Evolutionary conservation across 2,888 invertebrate species (phyloP), one percentile per base, ranked within the genome.

Genomic region (Sinotaia quadrata): DNA sequence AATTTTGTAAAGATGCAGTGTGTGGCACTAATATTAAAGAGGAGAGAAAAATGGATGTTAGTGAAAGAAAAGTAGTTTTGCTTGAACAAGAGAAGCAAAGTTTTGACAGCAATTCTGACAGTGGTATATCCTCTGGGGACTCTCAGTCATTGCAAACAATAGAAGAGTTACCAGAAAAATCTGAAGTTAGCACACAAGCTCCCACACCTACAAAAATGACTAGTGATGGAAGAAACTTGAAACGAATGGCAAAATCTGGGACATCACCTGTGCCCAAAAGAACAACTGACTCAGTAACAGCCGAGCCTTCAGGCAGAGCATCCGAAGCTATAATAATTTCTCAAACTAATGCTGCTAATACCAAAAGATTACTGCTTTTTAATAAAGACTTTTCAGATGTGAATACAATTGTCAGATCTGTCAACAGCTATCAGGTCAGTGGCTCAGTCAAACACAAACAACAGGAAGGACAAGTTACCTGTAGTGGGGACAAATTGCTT

Each of bases 221-320:
- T 34, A 37, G 58, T 29, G 47, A 59, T 12, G 37, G 67, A 4
- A 62, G 59, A 34, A 57, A 57, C 12, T 47, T 74, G 2, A 81
- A 81, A 67, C 73, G 81, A 44, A 74, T 78, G 73, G 76, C 80
- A 34, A 75, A 78, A 54, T 33, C 75, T 29, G 80, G 81, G 1
- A 54, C 71, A 29, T 80, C 80, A 8, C 81, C 81, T 8, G 71
- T 56, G 2, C 65, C 79, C 4, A 81, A 81, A 59, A 72, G 78
- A 54, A 62, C 58, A 12, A 37, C 36, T 15, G 29, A 37, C 36
- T 34, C 58, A 27, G n/a, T n/a, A n/a, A n/a, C n/a, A n/a, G n/a
- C n/a, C n/a, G 52, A 67, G 27, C 41, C 52, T 21, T 15, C 27
- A 33, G n/a, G 54, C 3, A 44, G 12, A 51, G 29, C 44, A 49